Conservation (phyloP, 1,140 invertebrate species). For the Xylocopa sonorina region DNA sequence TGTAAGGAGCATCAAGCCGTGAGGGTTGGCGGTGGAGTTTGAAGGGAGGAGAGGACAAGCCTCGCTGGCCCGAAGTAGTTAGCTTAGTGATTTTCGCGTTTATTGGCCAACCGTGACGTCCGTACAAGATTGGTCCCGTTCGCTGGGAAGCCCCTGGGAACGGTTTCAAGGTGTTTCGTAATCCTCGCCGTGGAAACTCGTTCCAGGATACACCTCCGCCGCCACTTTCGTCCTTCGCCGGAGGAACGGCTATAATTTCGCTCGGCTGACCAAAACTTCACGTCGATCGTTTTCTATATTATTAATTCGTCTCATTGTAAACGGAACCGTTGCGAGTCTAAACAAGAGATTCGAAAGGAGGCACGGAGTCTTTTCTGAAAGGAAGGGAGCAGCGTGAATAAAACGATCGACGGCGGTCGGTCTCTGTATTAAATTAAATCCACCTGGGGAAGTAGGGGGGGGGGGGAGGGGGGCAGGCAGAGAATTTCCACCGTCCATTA, state of each 20-base stretch:
- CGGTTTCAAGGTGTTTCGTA: constrained; percentile 74
- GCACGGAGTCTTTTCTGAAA: neutral
- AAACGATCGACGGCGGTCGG: constrained; percentile 29
- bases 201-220: constrained; percentile 34
- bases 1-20: constrained; percentile 65
- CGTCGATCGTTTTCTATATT: constrained; percentile 40
- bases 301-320: too few relatives aligned
- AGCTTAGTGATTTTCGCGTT: constrained; percentile 78
- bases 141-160: constrained; percentile 65
- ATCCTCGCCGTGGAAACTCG: constrained; percentile 53
- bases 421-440: constrained; percentile 55
- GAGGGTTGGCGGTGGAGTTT: constrained; percentile 56
- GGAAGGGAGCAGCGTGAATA: constrained; percentile 17
- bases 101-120: constrained; percentile 75
- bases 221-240: constrained; percentile 36
- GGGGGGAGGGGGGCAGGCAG: too few relatives aligned
- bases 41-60: constrained; percentile 61
- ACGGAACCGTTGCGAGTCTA: too few relatives aligned
- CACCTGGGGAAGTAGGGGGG: too few relatives aligned
- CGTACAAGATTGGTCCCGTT: constrained; percentile 75
- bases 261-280: constrained; percentile 35
- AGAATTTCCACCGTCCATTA: constrained; percentile 51
- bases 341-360: neutral
- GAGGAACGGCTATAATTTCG: constrained; percentile 53
- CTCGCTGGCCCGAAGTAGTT: constrained; percentile 70